Evolutionary conservation across 2,797 vertebrate genomes (phyloP), one percentile per base, ranked within the genome.

Genomic region (Falco peregrinus): DNA sequence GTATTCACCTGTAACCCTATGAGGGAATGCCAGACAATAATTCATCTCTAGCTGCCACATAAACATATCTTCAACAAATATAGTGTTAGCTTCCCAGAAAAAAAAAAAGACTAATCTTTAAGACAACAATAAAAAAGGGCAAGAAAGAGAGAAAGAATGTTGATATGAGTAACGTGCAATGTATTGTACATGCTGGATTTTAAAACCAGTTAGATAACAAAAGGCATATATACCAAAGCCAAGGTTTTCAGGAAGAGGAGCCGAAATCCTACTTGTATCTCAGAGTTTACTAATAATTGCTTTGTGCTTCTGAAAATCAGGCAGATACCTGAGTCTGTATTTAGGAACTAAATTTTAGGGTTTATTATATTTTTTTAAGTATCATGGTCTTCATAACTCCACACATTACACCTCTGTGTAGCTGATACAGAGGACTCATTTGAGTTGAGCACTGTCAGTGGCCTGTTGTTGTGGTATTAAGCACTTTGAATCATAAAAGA

Each of bases 51-150:
- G 43, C 80, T 91, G 70, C 77, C 59, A 82, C 63, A 68, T 41
- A 76, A 90, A 85, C 94, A 50, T 88, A 90, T 84, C 59, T 93
- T 91, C 59, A 73, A 73, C 51, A 95, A 95, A 91, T 84, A 82
- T 2, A 90, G 39, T 69, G 50, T 76, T 84, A 68, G 11, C 73
- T 91, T 93, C 70, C 87, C 56, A 86, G 85, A 63, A 93, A 81
- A 94, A 91, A 91, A 81, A 94, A 91, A 45, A 91, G 74, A 33
- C 74, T 90, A 41, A 91, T 93, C 83, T 84, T 91, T 84, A 88
- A 79, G 60, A 82, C 70, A 89, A 81, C 50, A 82, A 82, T 79
- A 59, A 82, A 91, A 94, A 94, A 95, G 80, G 77, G 63, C 83
- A 87, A 79, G n/a, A 28, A 87, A 64, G 69, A 73, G 54, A 88